Conservation (phyloP, 2,888 invertebrate genomes). For the Lampropteryx suffumata region DNA sequence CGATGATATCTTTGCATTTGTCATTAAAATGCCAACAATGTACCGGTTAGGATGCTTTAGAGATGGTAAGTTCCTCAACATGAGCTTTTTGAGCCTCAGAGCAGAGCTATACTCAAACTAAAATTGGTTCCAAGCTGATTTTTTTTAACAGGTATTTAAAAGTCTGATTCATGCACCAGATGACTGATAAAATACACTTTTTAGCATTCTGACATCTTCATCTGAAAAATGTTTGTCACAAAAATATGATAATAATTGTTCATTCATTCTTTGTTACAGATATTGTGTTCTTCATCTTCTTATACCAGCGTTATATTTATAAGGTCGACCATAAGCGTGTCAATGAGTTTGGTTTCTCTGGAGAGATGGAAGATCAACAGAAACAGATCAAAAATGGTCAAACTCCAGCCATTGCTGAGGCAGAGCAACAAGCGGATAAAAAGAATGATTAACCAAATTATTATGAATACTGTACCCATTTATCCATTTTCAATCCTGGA, state of each 20-base stretch:
- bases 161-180: too few relatives aligned
- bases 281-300: slow-evolving; percentile 98
- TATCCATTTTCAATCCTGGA: neutral
- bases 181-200: too few relatives aligned
- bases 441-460: slow-evolving; percentile 68
- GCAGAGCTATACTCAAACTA: too few relatives aligned
- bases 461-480: neutral
- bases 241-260: too few relatives aligned
- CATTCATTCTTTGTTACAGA: slow-evolving; percentile 81
- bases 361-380: slow-evolving; percentile 90
- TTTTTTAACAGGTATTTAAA: too few relatives aligned
- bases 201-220: too few relatives aligned
- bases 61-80: slow-evolving; percentile 85
- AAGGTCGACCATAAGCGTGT: slow-evolving; percentile 96
- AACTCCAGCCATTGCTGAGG: slow-evolving; percentile 61
- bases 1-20: slow-evolving; percentile 99
- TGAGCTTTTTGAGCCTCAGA: too few relatives aligned
- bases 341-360: slow-evolving; percentile 99
- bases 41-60: slow-evolving; percentile 98
- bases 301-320: slow-evolving; percentile 99
- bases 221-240: neutral
- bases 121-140: too few relatives aligned
- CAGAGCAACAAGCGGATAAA: slow-evolving; percentile 60
- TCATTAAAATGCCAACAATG: slow-evolving; percentile 99
- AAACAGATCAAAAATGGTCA: slow-evolving; percentile 54